Evolutionary conservation across 2,888 invertebrate genomes (phyloP), one percentile per base, ranked within the genome.

Genomic region (Lampropteryx suffumata): DNA sequence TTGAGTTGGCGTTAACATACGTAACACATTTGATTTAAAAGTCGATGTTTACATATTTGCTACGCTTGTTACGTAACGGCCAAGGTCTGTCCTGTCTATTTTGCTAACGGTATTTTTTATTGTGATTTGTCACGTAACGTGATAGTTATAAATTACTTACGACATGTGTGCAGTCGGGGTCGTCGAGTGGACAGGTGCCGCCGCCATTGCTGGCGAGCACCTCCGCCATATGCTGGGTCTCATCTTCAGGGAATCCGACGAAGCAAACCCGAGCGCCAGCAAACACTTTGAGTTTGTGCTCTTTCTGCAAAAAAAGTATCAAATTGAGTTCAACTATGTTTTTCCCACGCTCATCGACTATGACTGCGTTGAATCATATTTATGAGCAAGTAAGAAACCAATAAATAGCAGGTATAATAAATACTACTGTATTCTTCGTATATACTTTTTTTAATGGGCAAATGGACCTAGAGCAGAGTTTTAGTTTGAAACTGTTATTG

Each of bases 201-300:
- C 97, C 97, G 70, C 96, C 97, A 87, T 98, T 98, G 74, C 94
- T 94, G 67, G 94, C 91, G 52, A 98, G 92, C 64, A 98, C 94
- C 76, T 98, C 97, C 55, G 94, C 94, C 98, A 98, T 98, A 78
- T 98, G 97, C 72, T 93, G 93, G 74, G 95, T 94, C 82, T 98
- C 98, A 68, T 97, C 97, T 53, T 94, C 94, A 1, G 96, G 93
- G 86, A 98, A 98, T 4, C 98, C 98, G 70, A 95, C 92, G 82
- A 98, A 98, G 81, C 96, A 95, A 37, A 98, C 94, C 69, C 94
- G 93, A 49, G 96, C 94, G 21, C 97, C 97, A 78, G 95, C 94
- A 79, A 98, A 98, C 48, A 97, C 96, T 82, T 95, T 96, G 61
- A 98, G 79, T 73, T 95, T 95, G 87, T 95, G 94, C 62, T 93